Conservation (phyloP, 1,140 invertebrate genomes). For the Drosophila orosa region DNA sequence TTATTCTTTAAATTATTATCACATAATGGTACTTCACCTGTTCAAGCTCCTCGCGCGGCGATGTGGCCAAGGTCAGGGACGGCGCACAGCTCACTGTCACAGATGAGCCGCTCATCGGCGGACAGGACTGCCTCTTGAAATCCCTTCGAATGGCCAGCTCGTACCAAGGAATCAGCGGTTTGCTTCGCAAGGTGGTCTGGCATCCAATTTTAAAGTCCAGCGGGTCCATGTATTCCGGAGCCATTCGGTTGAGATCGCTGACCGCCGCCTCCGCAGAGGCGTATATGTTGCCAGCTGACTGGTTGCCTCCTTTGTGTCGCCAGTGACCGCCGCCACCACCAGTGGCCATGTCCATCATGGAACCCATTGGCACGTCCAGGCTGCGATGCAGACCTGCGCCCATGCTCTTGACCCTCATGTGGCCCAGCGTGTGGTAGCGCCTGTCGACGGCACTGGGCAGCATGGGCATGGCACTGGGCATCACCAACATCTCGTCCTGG, state of each 20-base stretch:
- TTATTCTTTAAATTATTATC: neutral
- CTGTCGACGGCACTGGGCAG: conserved; percentile 71
- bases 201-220: conserved; percentile 87
- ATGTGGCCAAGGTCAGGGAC: conserved; percentile 51
- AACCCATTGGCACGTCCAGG: conserved; percentile 68
- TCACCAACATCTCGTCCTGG: conserved; percentile 75
- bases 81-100: conserved; percentile 16
- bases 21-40: conserved; percentile 30
- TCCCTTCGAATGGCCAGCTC: conserved; percentile 90
- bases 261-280: conserved; percentile 75
- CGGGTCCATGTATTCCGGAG: conserved; percentile 81
- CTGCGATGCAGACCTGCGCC: conserved; percentile 71
- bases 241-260: conserved; percentile 74
- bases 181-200: conserved; percentile 86
- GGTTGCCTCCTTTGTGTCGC: conserved; percentile 56
- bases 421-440: conserved; percentile 81
- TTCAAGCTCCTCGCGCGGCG: conserved; percentile 63
- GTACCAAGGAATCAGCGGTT: conserved; percentile 92
- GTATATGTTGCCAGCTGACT: conserved; percentile 77
- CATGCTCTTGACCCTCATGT: conserved; percentile 81
- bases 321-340: conserved; percentile 23
- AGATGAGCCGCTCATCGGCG: conserved; percentile 77
- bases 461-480: conserved; percentile 80
- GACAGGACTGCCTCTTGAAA: conserved; percentile 88
- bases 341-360: conserved; percentile 70